These are phyloP conservation scores for Chaetodon auriga DNA, from an alignment of 2,113 vertebrate genomes.

Conservation along the genomic window DNA sequence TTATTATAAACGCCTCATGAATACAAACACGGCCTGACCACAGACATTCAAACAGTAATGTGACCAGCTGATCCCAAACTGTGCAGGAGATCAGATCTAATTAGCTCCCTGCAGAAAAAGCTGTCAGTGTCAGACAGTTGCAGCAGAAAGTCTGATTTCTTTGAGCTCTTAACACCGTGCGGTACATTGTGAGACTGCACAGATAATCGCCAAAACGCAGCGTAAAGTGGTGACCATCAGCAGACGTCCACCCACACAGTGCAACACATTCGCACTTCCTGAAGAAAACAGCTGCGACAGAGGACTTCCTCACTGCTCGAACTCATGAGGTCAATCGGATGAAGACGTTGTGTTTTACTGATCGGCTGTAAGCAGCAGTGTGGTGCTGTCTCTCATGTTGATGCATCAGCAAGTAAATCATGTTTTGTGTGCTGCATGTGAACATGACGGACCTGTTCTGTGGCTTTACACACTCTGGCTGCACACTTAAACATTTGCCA, in stretches of 20 bases:
- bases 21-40: not conserved
- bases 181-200: not conserved
- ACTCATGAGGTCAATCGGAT: not conserved
- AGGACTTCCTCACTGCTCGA: not conserved
- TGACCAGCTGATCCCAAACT: not conserved
- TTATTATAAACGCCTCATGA: not conserved
- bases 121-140: not conserved
- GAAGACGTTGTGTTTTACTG: not conserved
- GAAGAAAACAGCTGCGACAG: not conserved
- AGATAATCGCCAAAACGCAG: not conserved
- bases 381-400: not conserved
- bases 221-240: not conserved
- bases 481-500: not conserved
- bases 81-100: not conserved
- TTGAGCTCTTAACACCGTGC: not conserved
- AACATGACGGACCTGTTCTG: constrained; percentile 24
- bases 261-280: not conserved
- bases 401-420: not conserved
- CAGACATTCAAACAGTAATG: not conserved
- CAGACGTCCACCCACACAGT: not conserved
- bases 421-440: not conserved
- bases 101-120: not conserved
- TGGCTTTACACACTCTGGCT: not conserved
- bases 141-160: not conserved
- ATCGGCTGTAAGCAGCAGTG: not conserved